Conservation (phyloP, 2,113 vertebrate genomes). For the Eulemur rufifrons region DNA sequence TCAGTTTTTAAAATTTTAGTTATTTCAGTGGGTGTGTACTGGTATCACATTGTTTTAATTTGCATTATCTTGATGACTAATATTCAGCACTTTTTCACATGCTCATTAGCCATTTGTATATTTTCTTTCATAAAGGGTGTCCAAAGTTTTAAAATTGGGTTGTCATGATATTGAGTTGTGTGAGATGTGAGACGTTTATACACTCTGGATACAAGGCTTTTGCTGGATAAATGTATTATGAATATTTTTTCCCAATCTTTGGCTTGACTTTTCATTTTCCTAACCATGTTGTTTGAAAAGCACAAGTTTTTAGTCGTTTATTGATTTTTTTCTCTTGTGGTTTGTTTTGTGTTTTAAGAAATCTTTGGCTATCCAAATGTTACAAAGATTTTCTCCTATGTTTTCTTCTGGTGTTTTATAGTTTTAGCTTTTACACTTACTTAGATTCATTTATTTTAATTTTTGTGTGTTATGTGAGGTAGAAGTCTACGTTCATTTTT, state of each 20-base stretch:
- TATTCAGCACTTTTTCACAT: background rate
- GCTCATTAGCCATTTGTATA: background rate
- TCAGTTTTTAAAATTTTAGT: background rate
- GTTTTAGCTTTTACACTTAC: background rate
- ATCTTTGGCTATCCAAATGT: background rate
- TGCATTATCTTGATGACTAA: background rate
- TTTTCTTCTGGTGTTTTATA: background rate
- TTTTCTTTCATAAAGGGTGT: background rate
- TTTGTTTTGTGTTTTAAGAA: background rate
- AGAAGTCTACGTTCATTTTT: background rate
- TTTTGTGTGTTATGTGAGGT: background rate
- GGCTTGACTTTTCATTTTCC: constrained; percentile 4
- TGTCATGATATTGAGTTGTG: background rate
- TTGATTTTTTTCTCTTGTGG: background rate
- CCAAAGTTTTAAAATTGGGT: background rate
- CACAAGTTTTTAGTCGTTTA: background rate
- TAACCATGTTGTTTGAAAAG: background rate
- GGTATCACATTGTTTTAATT: background rate
- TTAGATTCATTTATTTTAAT: background rate
- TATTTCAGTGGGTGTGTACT: background rate
- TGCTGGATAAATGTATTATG: background rate
- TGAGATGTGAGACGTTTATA: background rate
- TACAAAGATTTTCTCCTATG: background rate
- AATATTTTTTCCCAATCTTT: background rate
- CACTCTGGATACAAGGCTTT: background rate